A percentile compares a stretch with the other conserved stretches of the same genome.
Conservation (phyloP, 2,888 invertebrate species). For the Antitype chi region DNA sequence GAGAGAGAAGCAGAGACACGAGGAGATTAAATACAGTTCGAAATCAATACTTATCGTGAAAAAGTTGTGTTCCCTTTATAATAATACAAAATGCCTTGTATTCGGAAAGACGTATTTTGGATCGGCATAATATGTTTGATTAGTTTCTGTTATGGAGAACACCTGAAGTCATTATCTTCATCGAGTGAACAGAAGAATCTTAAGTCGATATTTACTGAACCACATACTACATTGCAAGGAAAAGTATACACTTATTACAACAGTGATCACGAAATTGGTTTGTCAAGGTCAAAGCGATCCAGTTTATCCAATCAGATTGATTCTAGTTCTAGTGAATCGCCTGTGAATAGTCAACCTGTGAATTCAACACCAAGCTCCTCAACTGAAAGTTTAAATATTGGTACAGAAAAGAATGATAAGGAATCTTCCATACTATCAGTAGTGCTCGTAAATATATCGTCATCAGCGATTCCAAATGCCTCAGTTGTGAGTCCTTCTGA, state of each 20-base stretch:
- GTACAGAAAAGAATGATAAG: slow-evolving; percentile 80
- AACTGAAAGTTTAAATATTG: slow-evolving; percentile 77
- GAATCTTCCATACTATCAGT: slow-evolving; percentile 76
- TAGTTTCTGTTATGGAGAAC: slow-evolving; percentile 62
- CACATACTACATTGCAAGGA: slow-evolving; percentile 26
- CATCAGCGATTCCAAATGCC: slow-evolving; percentile 78
- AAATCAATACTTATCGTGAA: slow-evolving; percentile 17
- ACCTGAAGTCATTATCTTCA: slow-evolving; percentile 38
- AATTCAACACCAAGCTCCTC: slow-evolving; percentile 73
- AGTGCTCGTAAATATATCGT: slow-evolving; percentile 80
- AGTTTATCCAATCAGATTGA: slow-evolving; percentile 73
- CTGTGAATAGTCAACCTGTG: slow-evolving; percentile 64
- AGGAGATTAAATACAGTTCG: not conserved
- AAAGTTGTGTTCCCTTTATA: slow-evolving; percentile 8
- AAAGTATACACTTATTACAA: slow-evolving; percentile 31
- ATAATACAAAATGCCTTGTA: slow-evolving; percentile 51
- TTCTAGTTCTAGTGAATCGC: slow-evolving; percentile 79
- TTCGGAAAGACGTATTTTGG: slow-evolving; percentile 69
- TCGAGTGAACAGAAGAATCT: slow-evolving; percentile 41
- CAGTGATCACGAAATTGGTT: slow-evolving; percentile 54
- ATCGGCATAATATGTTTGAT: slow-evolving; percentile 64
- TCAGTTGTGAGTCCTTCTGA: slow-evolving; percentile 92
- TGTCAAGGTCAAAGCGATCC: slow-evolving; percentile 81
- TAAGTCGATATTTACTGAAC: slow-evolving; percentile 29
- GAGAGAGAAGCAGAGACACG: not conserved